Base-by-base conservation (phyloP, 2,888 invertebrate species). In the Gymnosoma rotundatum region DNA sequence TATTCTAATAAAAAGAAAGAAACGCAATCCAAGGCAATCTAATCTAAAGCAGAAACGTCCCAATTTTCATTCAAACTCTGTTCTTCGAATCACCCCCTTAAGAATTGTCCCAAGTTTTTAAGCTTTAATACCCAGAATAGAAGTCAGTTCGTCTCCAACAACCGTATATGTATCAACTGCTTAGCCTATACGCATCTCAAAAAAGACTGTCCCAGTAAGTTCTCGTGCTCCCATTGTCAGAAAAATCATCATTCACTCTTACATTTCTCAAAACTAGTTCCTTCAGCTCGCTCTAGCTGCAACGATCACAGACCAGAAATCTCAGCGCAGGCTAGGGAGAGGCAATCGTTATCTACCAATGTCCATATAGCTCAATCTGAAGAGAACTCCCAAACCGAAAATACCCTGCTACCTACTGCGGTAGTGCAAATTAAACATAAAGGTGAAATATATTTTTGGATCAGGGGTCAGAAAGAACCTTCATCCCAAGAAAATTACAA, bases 161-260 rank as follows among this genome's bases (percentile, higher is more conserved):
- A 69, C 36, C 54, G 18, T 38, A 54, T 69, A 18, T 69, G 67
- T 54, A 9, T 69, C 18, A 69, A 69, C 38, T 69, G 67, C 18
- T 50, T 54, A n/a, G 32, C 61, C 5, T 61, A 38, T 21, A 25
- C 25, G 25, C 25, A 25, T 25, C 25, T 25, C 25, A 38, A 45
- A 25, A 70, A 58, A 2, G 56, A 56, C 10, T 60, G 72, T 14
- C 58, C 25, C 4, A 72, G 60, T 18, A 60, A 60, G 32, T 72
- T 36, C 25, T 7, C 48, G 2, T 70, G 70, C 9, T 42, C 16
- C 9, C 20, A 45, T 9, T 70, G 48, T 4, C 25, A 50, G 20
- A 72, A 14, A 36, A 48, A 48, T 38, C 74, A 74, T 21, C 64
- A 75, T 56, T 48, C 66, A 2, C 45, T 75, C 1, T 58, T 75